Conservation (phyloP, 37 sponge, comb jelly and placozoan species). For the Crambe crambe region DNA sequence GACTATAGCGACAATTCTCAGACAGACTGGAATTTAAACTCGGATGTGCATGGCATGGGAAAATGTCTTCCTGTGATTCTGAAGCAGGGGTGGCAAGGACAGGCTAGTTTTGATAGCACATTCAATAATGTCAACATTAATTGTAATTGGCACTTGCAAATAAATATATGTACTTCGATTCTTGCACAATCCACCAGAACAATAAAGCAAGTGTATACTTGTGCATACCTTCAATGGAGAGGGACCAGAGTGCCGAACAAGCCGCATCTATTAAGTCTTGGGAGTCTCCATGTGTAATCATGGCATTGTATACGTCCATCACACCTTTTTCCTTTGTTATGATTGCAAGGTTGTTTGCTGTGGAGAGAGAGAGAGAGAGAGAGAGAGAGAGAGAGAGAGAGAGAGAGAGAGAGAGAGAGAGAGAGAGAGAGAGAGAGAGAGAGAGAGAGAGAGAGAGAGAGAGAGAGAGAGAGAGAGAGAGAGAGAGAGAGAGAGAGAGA, state of each 20-base stretch:
- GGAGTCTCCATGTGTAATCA: conserved; percentile 37
- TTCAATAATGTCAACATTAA: too few relatives aligned
- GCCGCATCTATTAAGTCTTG: conserved; percentile 60
- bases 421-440: not conserved
- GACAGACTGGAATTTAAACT: too few relatives aligned
- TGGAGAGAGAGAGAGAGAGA: not conserved
- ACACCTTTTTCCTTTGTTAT: conserved; percentile 63
- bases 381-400: conserved; percentile 1
- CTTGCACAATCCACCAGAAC: not conserved
- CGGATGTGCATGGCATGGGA: too few relatives aligned
- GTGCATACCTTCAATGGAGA: conserved; percentile 77
- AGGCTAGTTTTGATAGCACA: too few relatives aligned
- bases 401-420: conserved; percentile 2
- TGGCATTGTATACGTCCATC: conserved; percentile 49
- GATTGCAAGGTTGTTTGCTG: conserved; percentile 19
- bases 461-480: not conserved
- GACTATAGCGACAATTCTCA: not conserved
- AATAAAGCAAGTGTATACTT: not conserved
- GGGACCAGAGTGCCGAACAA: conserved; percentile 78
- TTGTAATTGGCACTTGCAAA: too few relatives aligned
- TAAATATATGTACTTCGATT: too few relatives aligned
- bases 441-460: conserved; percentile 4
- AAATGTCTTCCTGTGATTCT: too few relatives aligned
- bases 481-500: not conserved
- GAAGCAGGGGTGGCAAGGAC: too few relatives aligned